phyloP scores from a whole-genome alignment of 2,888 invertebrate genomes.

The Nomada lathburiana region DNA sequence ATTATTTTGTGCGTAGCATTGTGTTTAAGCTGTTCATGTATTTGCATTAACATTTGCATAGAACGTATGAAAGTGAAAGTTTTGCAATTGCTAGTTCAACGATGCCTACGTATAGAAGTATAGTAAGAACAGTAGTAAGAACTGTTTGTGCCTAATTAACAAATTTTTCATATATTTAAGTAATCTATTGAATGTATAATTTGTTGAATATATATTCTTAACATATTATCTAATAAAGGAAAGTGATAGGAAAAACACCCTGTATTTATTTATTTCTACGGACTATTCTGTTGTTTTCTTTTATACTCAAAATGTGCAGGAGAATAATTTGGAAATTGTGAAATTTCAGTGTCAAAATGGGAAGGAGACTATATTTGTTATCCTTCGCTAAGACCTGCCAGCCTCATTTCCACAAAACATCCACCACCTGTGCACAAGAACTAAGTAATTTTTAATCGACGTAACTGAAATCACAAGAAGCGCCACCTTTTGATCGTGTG shows the following conservation, averaged over 20 bases:
- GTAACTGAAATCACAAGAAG: conserved; percentile 62
- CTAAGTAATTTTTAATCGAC: conserved; percentile 71
- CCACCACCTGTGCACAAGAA: conserved; percentile 80
- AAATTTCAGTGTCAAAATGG: conserved; percentile 83
- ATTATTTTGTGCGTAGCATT: conserved; percentile 3
- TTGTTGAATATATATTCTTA: neutral
- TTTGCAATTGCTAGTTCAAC: neutral
- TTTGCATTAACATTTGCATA: conserved; percentile 5
- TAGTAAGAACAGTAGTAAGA: conserved; percentile 14
- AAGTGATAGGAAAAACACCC: conserved; percentile 4
- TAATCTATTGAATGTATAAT: neutral
- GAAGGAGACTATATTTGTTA: conserved; percentile 82
- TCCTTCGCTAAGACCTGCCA: conserved; percentile 84
- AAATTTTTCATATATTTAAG: neutral
- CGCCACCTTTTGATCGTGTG: conserved; percentile 56
- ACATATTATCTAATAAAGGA: conserved; percentile 28
- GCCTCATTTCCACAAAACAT: conserved; percentile 81
- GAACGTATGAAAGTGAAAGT: conserved; percentile 22
- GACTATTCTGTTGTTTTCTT: neutral
- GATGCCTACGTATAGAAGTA: neutral
- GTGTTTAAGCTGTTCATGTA: neutral
- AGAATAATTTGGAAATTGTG: conserved; percentile 39
- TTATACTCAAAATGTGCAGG: neutral
- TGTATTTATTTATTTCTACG: conserved; percentile 30
- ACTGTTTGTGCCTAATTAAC: neutral